Base-by-base conservation (phyloP, 2,113 vertebrate genomes). In the Tetrao urogallus region DNA sequence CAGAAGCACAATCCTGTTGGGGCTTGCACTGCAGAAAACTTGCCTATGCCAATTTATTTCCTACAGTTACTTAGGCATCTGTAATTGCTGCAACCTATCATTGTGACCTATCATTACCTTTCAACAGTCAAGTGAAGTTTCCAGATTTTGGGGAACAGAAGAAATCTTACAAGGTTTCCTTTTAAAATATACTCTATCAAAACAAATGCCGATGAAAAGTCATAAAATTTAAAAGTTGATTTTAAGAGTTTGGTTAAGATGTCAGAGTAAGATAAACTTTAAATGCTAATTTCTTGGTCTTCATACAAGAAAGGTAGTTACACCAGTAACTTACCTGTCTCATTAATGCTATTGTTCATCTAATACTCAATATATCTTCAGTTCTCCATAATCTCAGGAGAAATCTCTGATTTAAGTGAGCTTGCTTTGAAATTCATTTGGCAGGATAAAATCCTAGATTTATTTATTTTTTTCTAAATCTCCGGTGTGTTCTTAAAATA, bases 1-100 rank as follows among this genome's bases (percentile, higher is more conserved):
- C 87, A 95, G 67, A 82, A 64, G 15, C 43, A 40, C 27, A 69
- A 57, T 90, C 92, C n/a, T 92, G 88, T 81, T 86, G 76, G 42
- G 70, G 43, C 95, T 91, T 95, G 97, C 43, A 72, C 54, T 69
- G 45, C n/a, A 81, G 64, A 82, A 89, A 43, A 1, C 0, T 28
- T 58, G 16, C 28, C 80, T 79, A 47, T 80, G 57, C 71, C 63
- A 78, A 75, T 38, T 16, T 38, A 32, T 82, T 70, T 45, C 24
- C 6, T 57, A 43, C 45, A 67, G 32, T 43, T 71, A 43, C 60
- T 70, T 71, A 67, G 48, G 61, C 40, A 69, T 61, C 48, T 89
- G 30, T 36, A 64, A 15, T 63, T 80, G 47, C 64, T 67, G 69
- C 32, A 89, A 50, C 43, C 1, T 27, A 56, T 45, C 0, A 34